phyloP scores from a whole-genome alignment of 2,888 invertebrate species.

The Cinara cedri region DNA sequence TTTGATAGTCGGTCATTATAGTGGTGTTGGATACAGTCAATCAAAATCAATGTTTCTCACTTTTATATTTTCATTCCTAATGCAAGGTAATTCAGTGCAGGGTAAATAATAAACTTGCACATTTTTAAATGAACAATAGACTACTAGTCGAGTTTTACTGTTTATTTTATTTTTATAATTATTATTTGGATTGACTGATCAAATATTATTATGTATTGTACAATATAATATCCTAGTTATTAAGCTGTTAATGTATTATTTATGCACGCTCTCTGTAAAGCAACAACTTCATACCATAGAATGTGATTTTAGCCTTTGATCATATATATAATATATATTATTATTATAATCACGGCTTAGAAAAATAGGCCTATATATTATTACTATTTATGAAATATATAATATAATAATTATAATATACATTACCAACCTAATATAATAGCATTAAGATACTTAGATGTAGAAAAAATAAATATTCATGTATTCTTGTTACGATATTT shows the following conservation, averaged over 20 bases:
- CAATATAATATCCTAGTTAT: constrained; percentile 44
- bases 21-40: constrained; percentile 52
- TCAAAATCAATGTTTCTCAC: constrained; percentile 54
- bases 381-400: constrained; percentile 42
- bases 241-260: constrained; percentile 50
- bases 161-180: constrained; percentile 46
- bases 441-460: constrained; percentile 35
- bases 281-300: constrained; percentile 28
- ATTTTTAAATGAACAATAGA: constrained; percentile 41
- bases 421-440: constrained; percentile 44
- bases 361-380: constrained; percentile 22
- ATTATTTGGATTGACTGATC: constrained; percentile 54
- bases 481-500: constrained; percentile 52
- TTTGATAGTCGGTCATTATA: constrained; percentile 40
- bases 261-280: constrained; percentile 54
- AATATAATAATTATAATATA: constrained; percentile 41
- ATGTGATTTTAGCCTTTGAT: constrained; percentile 31
- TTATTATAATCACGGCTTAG: constrained; percentile 28
- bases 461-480: constrained; percentile 39
- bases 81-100: constrained; percentile 48
- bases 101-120: constrained; percentile 48
- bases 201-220: constrained; percentile 37
- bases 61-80: constrained; percentile 51
- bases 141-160: constrained; percentile 32
- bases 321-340: neutral